These are phyloP conservation scores for Drosophila nigromelanica DNA, from an alignment of 1,140 invertebrate genomes.

Conservation along the genomic window DNA sequence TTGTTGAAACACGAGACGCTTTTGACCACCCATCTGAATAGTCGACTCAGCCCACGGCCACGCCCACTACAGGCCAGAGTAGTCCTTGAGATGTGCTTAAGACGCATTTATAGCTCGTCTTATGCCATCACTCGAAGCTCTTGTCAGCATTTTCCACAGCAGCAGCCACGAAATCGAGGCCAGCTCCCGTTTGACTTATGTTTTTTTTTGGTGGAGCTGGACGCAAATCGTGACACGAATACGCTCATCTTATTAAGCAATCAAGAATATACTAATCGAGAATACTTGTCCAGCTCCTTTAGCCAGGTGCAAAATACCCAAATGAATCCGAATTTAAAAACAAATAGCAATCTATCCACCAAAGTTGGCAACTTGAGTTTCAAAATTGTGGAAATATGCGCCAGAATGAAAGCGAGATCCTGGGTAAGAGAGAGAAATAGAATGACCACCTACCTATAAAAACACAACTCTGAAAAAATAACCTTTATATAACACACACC, in stretches of 20 bases:
- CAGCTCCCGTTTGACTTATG: not conserved
- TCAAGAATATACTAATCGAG: not conserved
- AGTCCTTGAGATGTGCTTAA: slow-evolving; percentile 20
- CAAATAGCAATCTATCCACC: too few species aligned
- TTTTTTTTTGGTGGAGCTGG: not conserved
- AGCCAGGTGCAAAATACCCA: too few species aligned
- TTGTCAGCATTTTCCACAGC: not conserved
- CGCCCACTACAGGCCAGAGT: not conserved
- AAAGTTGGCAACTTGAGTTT: too few species aligned
- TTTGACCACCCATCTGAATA: slow-evolving; percentile 1
- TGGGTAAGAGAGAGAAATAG: too few species aligned
- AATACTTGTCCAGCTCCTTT: too few species aligned
- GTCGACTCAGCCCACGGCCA: not conserved
- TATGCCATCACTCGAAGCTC: slow-evolving; percentile 13
- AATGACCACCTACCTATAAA: too few species aligned
- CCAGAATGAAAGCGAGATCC: too few species aligned
- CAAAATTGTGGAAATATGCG: too few species aligned
- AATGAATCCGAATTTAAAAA: too few species aligned
- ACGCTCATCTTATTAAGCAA: not conserved
- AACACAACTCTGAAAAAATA: too few species aligned
- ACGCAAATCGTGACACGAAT: not conserved
- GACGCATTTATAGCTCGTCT: slow-evolving; percentile 11
- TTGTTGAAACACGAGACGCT: slow-evolving; percentile 29
- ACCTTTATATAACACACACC: too few species aligned
- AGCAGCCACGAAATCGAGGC: not conserved